These are phyloP conservation scores for Polydesmus complanatus DNA, from an alignment of 2,888 invertebrate genomes.

Conservation along the genomic window DNA sequence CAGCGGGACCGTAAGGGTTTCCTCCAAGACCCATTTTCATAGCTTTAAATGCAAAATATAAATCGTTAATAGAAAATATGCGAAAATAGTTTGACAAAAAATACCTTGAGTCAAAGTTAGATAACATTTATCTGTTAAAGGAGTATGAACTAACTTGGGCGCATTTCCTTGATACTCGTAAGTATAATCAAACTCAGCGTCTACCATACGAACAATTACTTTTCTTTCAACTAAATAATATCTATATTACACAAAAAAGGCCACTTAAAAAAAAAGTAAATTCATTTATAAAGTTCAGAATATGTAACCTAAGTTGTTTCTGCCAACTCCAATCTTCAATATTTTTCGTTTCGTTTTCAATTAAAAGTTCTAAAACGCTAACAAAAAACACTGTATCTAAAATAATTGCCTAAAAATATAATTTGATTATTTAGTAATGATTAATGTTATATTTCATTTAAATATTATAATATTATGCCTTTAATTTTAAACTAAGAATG, in stretches of 20 bases:
- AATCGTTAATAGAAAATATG: neutral
- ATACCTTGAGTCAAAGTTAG: conserved; percentile 74
- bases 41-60: conserved; percentile 40
- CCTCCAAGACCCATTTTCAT: conserved; percentile 93
- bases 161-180: conserved; percentile 98
- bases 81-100: neutral
- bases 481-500: conserved; percentile 68
- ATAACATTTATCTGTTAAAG: conserved; percentile 93
- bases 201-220: conserved; percentile 72
- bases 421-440: neutral
- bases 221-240: conserved; percentile 49
- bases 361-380: conserved; percentile 61
- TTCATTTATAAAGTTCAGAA: no score
- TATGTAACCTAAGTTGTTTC: conserved; percentile 74
- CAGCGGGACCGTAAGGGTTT: conserved; percentile 97
- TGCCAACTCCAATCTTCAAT: conserved; percentile 83
- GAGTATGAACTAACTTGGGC: conserved; percentile 86
- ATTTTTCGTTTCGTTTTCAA: conserved; percentile 47
- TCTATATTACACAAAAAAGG: conserved; percentile 33
- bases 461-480: conserved; percentile 40
- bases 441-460: no score
- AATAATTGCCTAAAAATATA: conserved; percentile 41
- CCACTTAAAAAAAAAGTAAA: conserved; percentile 11
- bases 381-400: conserved; percentile 87
- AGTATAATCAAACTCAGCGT: conserved; percentile 86